phyloP scores from a whole-genome alignment of 37 sponge, comb jelly and placozoan species.

The Mnemiopsis leidyi region DNA sequence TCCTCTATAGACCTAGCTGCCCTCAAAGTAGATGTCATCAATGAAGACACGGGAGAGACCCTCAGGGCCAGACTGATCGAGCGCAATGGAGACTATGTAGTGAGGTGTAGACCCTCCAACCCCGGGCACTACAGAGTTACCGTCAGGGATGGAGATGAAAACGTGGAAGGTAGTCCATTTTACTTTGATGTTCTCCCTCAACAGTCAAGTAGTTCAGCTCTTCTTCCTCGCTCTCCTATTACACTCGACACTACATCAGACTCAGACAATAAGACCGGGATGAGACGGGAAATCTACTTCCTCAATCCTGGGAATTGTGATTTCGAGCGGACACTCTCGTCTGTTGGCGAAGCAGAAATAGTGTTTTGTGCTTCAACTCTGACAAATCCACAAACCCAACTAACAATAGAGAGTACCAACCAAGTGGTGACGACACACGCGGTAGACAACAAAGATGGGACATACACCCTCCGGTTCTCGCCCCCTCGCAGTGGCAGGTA shows the following conservation, averaged over 20 bases:
- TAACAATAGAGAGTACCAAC: neutral
- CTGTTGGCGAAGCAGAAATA: constrained; percentile 14
- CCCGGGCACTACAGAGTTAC: constrained; percentile 4
- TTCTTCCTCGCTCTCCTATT: neutral
- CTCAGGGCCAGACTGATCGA: constrained; percentile 7
- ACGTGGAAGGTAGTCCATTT: constrained; percentile 6
- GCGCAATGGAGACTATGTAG: constrained; percentile 20
- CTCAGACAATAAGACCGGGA: neutral
- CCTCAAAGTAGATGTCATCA: neutral
- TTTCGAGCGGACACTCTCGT: neutral
- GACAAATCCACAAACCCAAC: neutral
- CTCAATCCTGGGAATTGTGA: constrained; percentile 13
- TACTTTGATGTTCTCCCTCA: constrained; percentile 35
- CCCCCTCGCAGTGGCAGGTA: constrained; percentile 13
- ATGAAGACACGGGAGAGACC: constrained; percentile 10
- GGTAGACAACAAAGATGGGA: neutral
- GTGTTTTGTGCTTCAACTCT: neutral
- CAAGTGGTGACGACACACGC: neutral
- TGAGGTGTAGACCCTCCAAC: neutral
- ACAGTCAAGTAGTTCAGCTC: neutral
- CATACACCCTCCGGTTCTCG: neutral
- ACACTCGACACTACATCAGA: neutral
- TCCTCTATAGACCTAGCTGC: neutral
- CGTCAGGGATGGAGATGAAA: neutral
- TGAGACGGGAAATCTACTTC: neutral